These are phyloP conservation scores for Phragmatobia fuliginosa DNA, from an alignment of 2,888 invertebrate species.

Conservation along the genomic window DNA sequence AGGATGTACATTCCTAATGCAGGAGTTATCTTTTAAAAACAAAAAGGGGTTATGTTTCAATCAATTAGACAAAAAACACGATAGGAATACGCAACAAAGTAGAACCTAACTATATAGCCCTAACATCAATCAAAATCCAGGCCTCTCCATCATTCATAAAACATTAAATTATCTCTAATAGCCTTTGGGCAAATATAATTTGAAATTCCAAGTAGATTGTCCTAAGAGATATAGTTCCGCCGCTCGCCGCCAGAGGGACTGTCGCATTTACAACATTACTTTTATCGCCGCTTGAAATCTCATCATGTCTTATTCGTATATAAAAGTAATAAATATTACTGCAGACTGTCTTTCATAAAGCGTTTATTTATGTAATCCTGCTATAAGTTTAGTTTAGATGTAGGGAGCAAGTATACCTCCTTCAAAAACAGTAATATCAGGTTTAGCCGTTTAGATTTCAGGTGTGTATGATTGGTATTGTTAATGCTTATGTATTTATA, in stretches of 20 bases:
- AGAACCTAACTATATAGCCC: not conserved
- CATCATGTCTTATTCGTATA: not conserved
- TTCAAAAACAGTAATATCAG: too few relatives aligned
- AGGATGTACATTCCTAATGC: too few relatives aligned
- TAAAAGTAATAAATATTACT: not conserved
- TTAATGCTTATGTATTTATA: too few relatives aligned
- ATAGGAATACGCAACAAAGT: not conserved
- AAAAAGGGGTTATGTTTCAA: too few relatives aligned
- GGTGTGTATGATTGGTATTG: too few relatives aligned
- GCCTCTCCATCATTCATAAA: not conserved
- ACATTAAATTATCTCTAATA: not conserved
- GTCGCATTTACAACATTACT: not conserved
- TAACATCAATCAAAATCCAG: not conserved
- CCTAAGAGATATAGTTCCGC: slow-evolving; percentile 1
- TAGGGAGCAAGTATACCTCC: not conserved
- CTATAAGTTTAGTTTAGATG: not conserved
- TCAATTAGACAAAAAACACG: too few relatives aligned
- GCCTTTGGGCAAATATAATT: not conserved
- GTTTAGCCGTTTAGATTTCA: not conserved
- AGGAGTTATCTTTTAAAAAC: too few relatives aligned
- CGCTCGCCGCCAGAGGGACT: not conserved
- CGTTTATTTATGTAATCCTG: not conserved
- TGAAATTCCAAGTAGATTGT: not conserved
- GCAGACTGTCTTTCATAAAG: not conserved
- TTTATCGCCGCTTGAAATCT: not conserved